phyloP scores from a whole-genome alignment of 2,888 invertebrate genomes.

The Theretra japonica region DNA sequence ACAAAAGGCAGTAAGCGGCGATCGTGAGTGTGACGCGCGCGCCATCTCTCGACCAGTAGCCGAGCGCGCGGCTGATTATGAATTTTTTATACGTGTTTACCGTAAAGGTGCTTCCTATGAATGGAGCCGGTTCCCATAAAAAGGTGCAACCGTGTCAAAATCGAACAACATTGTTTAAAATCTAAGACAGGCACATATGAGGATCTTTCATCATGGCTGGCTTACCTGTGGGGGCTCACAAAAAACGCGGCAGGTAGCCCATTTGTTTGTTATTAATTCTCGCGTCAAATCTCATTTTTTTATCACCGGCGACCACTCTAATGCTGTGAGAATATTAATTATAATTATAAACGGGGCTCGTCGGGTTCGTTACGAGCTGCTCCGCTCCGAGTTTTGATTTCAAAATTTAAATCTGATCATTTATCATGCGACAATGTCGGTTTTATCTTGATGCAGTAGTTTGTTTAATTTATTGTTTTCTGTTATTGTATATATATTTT shows the following conservation, averaged over 20 bases:
- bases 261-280: constrained; percentile 86
- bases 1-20: constrained; percentile 8
- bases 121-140: constrained; percentile 71
- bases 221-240: constrained; percentile 81
- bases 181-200: constrained; percentile 80
- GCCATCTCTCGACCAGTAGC: constrained; percentile 40
- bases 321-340: constrained; percentile 85
- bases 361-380: constrained; percentile 76
- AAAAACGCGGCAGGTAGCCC: constrained; percentile 84
- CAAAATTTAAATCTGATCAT: constrained; percentile 82
- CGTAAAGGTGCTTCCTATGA: constrained; percentile 67
- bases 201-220: constrained; percentile 78
- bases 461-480: constrained; percentile 61
- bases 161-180: constrained; percentile 79
- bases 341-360: constrained; percentile 83
- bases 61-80: constrained; percentile 45
- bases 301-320: constrained; percentile 75
- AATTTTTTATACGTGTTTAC: constrained; percentile 61
- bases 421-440: constrained; percentile 83
- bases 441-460: constrained; percentile 73
- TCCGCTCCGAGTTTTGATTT: constrained; percentile 71
- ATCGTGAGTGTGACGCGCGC: constrained; percentile 5
- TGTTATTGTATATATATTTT: constrained; percentile 41
- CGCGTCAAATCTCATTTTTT: constrained; percentile 81
- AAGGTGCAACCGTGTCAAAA: constrained; percentile 81